A percentile compares a stretch with the other conserved stretches of the same genome.
These are phyloP conservation scores for Lepas anatifera DNA, from an alignment of 2,888 invertebrate genomes.

Conservation along the genomic window DNA sequence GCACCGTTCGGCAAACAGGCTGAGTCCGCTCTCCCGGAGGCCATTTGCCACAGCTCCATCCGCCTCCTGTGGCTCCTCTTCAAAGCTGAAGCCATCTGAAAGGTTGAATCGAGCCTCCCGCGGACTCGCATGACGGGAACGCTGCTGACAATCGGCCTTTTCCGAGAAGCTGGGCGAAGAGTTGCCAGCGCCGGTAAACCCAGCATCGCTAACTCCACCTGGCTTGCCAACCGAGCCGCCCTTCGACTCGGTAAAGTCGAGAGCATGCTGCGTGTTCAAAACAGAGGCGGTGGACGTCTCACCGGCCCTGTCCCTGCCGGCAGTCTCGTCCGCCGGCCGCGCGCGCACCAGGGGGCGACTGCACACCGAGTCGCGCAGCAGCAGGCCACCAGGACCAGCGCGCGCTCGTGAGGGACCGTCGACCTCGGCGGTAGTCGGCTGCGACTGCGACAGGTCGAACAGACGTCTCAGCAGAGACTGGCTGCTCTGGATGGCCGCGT, in stretches of 20 bases:
- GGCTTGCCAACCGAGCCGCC: not conserved
- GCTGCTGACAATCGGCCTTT: too few species aligned
- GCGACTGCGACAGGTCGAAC: not conserved
- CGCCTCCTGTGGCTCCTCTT: not conserved
- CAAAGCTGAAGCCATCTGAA: not conserved
- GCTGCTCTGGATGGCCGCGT: not conserved
- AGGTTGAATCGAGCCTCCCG: not conserved
- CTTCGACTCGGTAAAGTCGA: not conserved
- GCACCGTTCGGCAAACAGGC: too few species aligned
- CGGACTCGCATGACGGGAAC: too few species aligned
- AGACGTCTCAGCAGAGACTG: not conserved
- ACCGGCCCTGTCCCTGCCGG: too few species aligned
- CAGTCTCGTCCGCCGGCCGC: not conserved
- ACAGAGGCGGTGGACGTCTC: too few species aligned
- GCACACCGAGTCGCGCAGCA: not conserved
- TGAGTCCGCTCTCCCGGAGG: too few species aligned
- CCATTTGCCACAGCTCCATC: too few species aligned
- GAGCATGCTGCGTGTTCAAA: too few species aligned
- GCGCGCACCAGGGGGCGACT: not conserved
- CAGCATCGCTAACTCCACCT: too few species aligned
- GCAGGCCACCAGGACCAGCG: not conserved
- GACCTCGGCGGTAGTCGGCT: too few species aligned
- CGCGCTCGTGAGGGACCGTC: not conserved
- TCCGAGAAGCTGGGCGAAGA: too few species aligned
- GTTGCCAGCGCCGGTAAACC: not conserved